A percentile compares a stretch with the other conserved stretches of the same genome.
phyloP scores from a whole-genome alignment of 1,140 invertebrate species.

The Ceratitis capitata region DNA sequence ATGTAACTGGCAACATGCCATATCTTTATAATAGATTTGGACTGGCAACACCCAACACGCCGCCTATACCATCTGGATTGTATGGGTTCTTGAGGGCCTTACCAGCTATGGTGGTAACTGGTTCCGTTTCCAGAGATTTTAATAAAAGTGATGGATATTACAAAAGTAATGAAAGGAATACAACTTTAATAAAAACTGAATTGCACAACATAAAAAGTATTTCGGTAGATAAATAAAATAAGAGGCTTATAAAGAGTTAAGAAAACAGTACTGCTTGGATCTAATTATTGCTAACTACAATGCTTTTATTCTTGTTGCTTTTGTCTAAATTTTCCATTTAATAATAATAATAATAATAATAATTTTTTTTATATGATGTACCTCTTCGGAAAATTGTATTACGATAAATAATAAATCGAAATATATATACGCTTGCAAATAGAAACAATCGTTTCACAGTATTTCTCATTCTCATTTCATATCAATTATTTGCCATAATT shows the following conservation, averaged over 20 bases:
- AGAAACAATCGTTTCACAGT: too few relatives aligned
- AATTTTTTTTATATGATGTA: too few relatives aligned
- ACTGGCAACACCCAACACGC: constrained; percentile 55
- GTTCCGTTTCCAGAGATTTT: constrained; percentile 39
- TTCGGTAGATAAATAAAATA: background rate
- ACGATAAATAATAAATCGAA: too few relatives aligned
- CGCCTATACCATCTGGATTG: constrained; percentile 62
- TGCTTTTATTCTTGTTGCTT: too few relatives aligned
- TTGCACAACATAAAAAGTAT: background rate
- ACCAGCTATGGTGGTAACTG: constrained; percentile 53
- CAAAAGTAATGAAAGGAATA: constrained; percentile 1
- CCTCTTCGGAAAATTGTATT: too few relatives aligned
- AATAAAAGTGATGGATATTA: constrained; percentile 40
- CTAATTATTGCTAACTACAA: background rate
- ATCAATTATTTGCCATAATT: too few relatives aligned
- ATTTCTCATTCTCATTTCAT: too few relatives aligned
- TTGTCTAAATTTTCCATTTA: too few relatives aligned
- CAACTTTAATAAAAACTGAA: background rate
- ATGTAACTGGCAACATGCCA: constrained; percentile 62
- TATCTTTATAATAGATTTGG: constrained; percentile 62
- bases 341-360: too few relatives aligned
- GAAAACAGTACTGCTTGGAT: background rate
- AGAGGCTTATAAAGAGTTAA: background rate
- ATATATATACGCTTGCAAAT: too few relatives aligned
- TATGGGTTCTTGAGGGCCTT: constrained; percentile 62